Base-by-base conservation (phyloP, 2,888 invertebrate species). In the Diabrotica balteata region DNA sequence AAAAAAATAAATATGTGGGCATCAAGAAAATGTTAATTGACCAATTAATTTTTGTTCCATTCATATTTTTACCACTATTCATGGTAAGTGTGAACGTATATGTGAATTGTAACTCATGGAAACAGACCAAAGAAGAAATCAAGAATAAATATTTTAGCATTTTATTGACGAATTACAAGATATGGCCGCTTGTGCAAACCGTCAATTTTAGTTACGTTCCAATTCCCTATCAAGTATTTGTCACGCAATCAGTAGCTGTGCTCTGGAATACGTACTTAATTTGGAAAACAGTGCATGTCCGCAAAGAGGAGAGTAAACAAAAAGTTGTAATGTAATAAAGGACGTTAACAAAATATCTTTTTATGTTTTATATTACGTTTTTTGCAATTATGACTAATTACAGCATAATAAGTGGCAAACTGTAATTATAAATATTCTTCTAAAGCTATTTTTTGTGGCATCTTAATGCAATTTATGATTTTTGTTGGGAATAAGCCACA, bases 171-270 rank as follows among this genome's bases (percentile, higher is more conserved):
- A 55, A 55, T 45, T 55, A 55, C 44, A 55, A 55, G 11, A 17
- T 55, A 7, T 55, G 55, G 55, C 55, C 55, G 11, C 17, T 55
- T 45, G 55, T 55, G 17, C 55, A 55, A 55, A 43, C 44, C 11
- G 5, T 55, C n/a, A 55, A 55, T 11, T 55, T 55, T 17, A 55
- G 4, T 11, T 55, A 44, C 44, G 55, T 55, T 17, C 55, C 55
- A 45, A 44, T 55, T 11, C n/a, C 43, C 7, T 55, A 55, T 17
- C 55, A 55, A 10, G 55, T 55, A 10, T 17, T 55, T 9, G 55
- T 55, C 8, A 11, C 43, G 8, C 55, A 55, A 55, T 11, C 55
- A 44, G 55, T 55, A 7, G 55, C 11, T n/a, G 44, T 55, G 17
- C 7, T 55, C 6, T 55, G 55, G 44, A 55, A 55, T 45, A 44